phyloP scores from a whole-genome alignment of 2,888 invertebrate species.

The Dromius quadrimaculatus region DNA sequence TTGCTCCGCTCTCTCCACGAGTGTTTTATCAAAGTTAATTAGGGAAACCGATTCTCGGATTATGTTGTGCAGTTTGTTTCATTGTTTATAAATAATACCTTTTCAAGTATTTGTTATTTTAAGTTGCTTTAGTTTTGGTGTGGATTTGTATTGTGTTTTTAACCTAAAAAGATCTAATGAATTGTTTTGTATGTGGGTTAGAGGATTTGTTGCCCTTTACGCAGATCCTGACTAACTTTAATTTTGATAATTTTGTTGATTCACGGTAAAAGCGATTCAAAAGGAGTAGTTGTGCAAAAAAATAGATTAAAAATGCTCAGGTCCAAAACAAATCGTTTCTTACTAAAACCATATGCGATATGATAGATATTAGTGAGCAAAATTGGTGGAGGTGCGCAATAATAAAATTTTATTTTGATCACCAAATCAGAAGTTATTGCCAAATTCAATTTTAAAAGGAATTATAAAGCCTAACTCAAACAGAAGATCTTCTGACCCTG shows the following conservation, averaged over 20 bases:
- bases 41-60: slow-evolving; percentile 41
- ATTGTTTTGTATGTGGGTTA: slow-evolving; percentile 35
- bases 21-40: slow-evolving; percentile 51
- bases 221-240: not conserved
- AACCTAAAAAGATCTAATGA: slow-evolving; percentile 24
- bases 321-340: too few relatives aligned
- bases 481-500: too few relatives aligned
- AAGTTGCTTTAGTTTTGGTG: slow-evolving; percentile 19
- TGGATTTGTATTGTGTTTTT: slow-evolving; percentile 21
- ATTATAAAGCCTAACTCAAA: too few relatives aligned
- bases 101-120: slow-evolving; percentile 33
- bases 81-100: slow-evolving; percentile 37
- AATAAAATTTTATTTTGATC: too few relatives aligned
- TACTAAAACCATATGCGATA: too few relatives aligned
- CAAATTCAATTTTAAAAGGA: too few relatives aligned
- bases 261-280: too few relatives aligned
- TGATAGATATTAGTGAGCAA: too few relatives aligned
- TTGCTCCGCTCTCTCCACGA: slow-evolving; percentile 34
- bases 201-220: slow-evolving; percentile 17
- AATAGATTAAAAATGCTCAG: too few relatives aligned
- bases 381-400: too few relatives aligned
- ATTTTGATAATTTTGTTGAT: not conserved
- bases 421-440: too few relatives aligned
- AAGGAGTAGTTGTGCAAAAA: too few relatives aligned
- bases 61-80: slow-evolving; percentile 37